A percentile compares a stretch with the other conserved stretches of the same genome.
phyloP scores from a whole-genome alignment of 2,797 vertebrate species.

The Buceros bicornis region DNA sequence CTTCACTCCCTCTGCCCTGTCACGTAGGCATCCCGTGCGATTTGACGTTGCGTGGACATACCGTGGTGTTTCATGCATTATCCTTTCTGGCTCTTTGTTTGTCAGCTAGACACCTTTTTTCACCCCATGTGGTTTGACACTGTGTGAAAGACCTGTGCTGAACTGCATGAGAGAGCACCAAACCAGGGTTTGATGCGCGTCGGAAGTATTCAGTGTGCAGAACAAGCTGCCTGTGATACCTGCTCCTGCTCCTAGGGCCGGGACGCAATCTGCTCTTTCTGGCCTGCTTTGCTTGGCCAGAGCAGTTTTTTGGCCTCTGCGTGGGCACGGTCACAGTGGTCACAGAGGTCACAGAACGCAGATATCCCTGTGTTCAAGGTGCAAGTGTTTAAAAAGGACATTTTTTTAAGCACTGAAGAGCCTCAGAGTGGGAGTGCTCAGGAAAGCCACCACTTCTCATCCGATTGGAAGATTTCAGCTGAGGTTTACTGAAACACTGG shows the following conservation, averaged over 20 bases:
- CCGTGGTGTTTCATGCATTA: not conserved
- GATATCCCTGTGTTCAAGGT: not conserved
- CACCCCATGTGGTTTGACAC: not conserved
- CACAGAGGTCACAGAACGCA: not conserved
- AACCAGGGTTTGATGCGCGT: not conserved
- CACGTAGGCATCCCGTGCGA: not conserved
- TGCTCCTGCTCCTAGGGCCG: not conserved
- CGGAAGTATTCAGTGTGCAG: not conserved
- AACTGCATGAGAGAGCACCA: not conserved
- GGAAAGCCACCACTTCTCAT: not conserved
- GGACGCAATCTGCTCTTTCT: not conserved
- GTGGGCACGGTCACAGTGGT: not conserved
- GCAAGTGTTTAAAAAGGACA: not conserved
- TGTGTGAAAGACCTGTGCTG: not conserved
- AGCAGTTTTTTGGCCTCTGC: not conserved
- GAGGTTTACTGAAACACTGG: not conserved
- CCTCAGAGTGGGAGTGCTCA: not conserved
- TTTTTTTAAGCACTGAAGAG: not conserved
- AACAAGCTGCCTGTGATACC: not conserved
- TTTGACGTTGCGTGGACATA: not conserved
- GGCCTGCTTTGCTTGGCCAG: not conserved
- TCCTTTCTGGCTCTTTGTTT: slow-evolving; percentile 3
- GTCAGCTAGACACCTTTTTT: not conserved
- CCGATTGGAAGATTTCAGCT: not conserved
- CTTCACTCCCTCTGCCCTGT: not conserved